phyloP scores from a whole-genome alignment of 2,797 vertebrate genomes.

The Pseudopleuronectes americanus region DNA sequence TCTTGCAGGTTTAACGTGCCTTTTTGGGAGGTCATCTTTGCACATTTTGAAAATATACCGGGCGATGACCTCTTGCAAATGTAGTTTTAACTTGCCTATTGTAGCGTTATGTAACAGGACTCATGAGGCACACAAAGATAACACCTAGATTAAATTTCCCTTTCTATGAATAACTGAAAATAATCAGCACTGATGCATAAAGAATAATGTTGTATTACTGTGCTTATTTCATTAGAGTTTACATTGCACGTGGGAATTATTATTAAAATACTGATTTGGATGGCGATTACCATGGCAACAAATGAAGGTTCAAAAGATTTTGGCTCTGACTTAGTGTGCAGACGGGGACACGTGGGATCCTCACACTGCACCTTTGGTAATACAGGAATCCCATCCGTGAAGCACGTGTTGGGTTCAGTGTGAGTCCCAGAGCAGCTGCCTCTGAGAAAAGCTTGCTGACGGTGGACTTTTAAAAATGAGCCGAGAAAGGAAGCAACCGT shows the following conservation, averaged over 20 bases:
- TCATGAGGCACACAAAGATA: too few relatives aligned
- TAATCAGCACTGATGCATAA: not conserved
- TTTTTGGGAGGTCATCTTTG: too few relatives aligned
- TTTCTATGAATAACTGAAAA: too few relatives aligned
- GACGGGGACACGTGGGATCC: slow-evolving; percentile 26
- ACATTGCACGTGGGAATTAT: not conserved
- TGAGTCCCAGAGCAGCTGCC: slow-evolving; percentile 64
- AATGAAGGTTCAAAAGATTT: not conserved
- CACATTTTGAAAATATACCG: too few relatives aligned
- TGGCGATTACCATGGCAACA: too few relatives aligned
- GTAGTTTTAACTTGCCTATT: too few relatives aligned
- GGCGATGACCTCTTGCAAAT: too few relatives aligned
- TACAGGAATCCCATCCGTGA: slow-evolving; percentile 45
- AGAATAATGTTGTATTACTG: not conserved
- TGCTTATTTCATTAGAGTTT: not conserved
- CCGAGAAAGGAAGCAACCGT: slow-evolving; percentile 55
- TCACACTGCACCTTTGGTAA: slow-evolving; percentile 42
- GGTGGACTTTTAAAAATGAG: slow-evolving; percentile 45
- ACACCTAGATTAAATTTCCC: too few relatives aligned
- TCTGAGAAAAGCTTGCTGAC: slow-evolving; percentile 65
- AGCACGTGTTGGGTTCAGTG: slow-evolving; percentile 65
- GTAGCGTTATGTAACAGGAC: too few relatives aligned
- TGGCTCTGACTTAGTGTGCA: not conserved
- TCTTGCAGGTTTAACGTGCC: too few relatives aligned
- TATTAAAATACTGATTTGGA: not conserved